Evolutionary conservation across 2,888 invertebrate genomes (phyloP).

Genomic region (Heliothis peltigera): DNA sequence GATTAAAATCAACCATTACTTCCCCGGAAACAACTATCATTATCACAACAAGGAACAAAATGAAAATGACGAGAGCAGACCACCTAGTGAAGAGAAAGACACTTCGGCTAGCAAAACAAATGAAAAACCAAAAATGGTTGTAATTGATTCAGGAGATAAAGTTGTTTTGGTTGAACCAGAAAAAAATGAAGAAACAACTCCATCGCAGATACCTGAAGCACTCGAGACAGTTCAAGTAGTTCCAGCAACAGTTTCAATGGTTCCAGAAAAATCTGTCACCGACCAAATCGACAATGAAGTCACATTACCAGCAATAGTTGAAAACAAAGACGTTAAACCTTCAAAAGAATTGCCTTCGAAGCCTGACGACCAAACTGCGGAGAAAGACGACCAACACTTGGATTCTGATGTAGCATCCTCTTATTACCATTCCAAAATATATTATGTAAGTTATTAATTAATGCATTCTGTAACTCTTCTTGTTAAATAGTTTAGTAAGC

Average conservation of each 20-base stretch:
- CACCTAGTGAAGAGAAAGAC: constrained; percentile 69
- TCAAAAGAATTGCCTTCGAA: constrained; percentile 29
- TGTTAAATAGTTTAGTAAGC: constrained; percentile 54
- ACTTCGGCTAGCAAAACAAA: constrained; percentile 18
- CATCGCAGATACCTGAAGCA: constrained; percentile 62
- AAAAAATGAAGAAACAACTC: constrained; percentile 53
- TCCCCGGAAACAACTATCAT: constrained; percentile 76
- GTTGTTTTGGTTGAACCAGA: constrained; percentile 62
- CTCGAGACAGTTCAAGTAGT: constrained; percentile 64
- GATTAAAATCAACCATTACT: constrained; percentile 82
- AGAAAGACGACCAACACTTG: constrained; percentile 62
- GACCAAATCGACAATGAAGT: constrained; percentile 46
- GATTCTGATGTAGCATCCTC: constrained; percentile 86
- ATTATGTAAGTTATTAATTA: constrained; percentile 73
- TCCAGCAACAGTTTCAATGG: constrained; percentile 67
- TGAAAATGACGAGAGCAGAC: constrained; percentile 63
- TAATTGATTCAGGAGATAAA: constrained; percentile 63
- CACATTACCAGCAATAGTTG: constrained; percentile 31
- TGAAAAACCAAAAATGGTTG: constrained; percentile 56
- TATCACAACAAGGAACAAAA: constrained; percentile 54
- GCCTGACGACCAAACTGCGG: constrained; percentile 52
- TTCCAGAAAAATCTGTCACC: constrained; percentile 49
- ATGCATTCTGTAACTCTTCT: constrained; percentile 32
- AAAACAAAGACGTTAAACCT: constrained; percentile 52
- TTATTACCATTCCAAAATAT: constrained; percentile 80